Evolutionary conservation across 2,888 invertebrate genomes (phyloP).

Genomic region (Euclidia mi): DNA sequence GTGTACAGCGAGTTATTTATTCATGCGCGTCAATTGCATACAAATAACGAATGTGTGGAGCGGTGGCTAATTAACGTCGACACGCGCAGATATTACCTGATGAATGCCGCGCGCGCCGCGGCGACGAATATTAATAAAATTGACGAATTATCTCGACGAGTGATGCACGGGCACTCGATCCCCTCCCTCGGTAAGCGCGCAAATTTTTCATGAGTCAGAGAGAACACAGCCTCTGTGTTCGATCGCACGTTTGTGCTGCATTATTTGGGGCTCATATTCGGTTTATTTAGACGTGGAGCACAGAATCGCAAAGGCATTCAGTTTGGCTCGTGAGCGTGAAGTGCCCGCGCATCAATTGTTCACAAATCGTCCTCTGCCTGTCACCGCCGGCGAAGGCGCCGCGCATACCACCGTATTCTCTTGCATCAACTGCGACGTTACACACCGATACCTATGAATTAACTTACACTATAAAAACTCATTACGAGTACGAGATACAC

Average conservation of each 20-base stretch:
- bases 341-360: conserved; percentile 43
- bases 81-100: not conserved
- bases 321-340: conserved; percentile 47
- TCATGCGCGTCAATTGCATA: conserved; percentile 28
- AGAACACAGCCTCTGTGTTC: too few species aligned
- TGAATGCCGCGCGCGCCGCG: too few species aligned
- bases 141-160: too few species aligned
- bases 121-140: too few species aligned
- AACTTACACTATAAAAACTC: too few species aligned
- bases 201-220: too few species aligned
- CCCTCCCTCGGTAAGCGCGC: too few species aligned
- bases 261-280: conserved; percentile 31
- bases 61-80: conserved; percentile 15
- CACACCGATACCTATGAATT: too few species aligned
- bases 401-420: not conserved
- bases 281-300: conserved; percentile 51
- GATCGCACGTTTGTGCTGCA: conserved; percentile 22
- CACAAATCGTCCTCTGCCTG: conserved; percentile 38
- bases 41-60: conserved; percentile 20
- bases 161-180: too few species aligned
- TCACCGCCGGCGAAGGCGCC: not conserved
- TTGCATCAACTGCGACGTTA: not conserved
- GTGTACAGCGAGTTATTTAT: conserved; percentile 14
- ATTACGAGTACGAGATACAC: too few species aligned
- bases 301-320: conserved; percentile 46